Evolutionary conservation across 2,888 invertebrate species (phyloP).

Genomic region (Agonopterix heracliana): DNA sequence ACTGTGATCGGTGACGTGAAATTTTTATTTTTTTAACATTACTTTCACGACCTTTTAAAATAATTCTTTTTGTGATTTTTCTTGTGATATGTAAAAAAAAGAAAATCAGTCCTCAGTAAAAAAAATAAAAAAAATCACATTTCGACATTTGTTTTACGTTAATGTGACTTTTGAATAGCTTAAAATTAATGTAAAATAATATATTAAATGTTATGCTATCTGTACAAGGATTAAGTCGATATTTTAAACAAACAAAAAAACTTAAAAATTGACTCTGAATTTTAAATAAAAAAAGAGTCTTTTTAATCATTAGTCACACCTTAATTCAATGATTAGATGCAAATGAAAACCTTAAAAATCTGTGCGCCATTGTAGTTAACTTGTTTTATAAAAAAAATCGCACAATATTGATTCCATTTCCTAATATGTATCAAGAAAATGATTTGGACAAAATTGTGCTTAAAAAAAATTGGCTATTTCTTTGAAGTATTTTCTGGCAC

Average conservation of each 20-base stretch:
- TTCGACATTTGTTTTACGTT: conserved; percentile 62
- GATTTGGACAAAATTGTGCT: neutral
- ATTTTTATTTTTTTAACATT: conserved; percentile 12
- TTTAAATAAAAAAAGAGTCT: neutral
- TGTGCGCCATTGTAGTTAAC: neutral
- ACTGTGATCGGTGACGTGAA: conserved; percentile 1
- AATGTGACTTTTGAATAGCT: conserved; percentile 54
- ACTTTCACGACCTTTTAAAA: conserved; percentile 5
- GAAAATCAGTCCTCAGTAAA: conserved; percentile 45
- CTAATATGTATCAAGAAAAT: neutral
- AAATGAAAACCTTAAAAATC: neutral
- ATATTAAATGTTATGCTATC: conserved; percentile 13
- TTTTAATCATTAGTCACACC: conserved; percentile 4
- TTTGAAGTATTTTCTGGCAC: neutral
- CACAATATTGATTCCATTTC: too few species aligned
- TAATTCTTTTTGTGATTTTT: conserved; percentile 13
- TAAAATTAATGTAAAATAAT: conserved; percentile 19
- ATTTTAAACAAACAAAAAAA: conserved; percentile 5
- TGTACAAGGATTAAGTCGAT: conserved; percentile 13
- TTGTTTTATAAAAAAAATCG: too few species aligned
- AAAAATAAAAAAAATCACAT: conserved; percentile 48
- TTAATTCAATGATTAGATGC: conserved; percentile 8
- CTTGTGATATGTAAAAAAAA: conserved; percentile 22
- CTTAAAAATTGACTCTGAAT: neutral
- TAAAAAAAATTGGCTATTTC: too few species aligned